phyloP scores from a whole-genome alignment of 2,797 vertebrate species.

The Mastacembelus armatus region DNA sequence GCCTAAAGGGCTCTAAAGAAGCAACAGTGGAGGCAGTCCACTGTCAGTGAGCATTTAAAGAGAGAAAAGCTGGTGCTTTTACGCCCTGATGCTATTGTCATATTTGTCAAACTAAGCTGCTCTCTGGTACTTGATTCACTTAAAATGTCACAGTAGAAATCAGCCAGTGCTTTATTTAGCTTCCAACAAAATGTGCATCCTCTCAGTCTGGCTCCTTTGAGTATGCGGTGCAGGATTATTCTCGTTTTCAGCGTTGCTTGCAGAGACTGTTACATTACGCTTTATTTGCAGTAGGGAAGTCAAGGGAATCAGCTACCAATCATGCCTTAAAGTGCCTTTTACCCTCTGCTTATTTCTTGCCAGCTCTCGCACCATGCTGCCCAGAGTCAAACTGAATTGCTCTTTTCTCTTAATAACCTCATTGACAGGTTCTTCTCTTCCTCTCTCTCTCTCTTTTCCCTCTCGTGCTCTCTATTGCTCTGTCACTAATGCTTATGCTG shows the following conservation, averaged over 20 bases:
- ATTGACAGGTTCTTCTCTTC: slow-evolving; percentile 51
- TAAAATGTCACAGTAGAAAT: slow-evolving; percentile 48
- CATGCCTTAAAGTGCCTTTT: slow-evolving; percentile 64
- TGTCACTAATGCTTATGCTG: slow-evolving; percentile 65
- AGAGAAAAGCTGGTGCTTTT: slow-evolving; percentile 32
- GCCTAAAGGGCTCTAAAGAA: slow-evolving; percentile 59
- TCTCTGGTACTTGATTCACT: slow-evolving; percentile 24
- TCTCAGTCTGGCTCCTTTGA: slow-evolving; percentile 39
- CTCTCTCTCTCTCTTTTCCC: slow-evolving; percentile 23
- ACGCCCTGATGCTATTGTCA: slow-evolving; percentile 29
- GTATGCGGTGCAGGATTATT: slow-evolving; percentile 15
- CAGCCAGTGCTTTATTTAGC: slow-evolving; percentile 40
- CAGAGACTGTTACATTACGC: slow-evolving; percentile 55
- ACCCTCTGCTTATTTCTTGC: slow-evolving; percentile 42
- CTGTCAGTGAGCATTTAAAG: slow-evolving; percentile 46
- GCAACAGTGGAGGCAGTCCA: slow-evolving; percentile 32
- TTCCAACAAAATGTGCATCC: slow-evolving; percentile 41
- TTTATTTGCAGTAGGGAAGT: slow-evolving; percentile 64
- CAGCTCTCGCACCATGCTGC: slow-evolving; percentile 36
- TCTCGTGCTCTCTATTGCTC: slow-evolving; percentile 39
- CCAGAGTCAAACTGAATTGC: slow-evolving; percentile 69
- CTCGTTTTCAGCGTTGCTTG: slow-evolving; percentile 27
- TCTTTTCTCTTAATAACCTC: slow-evolving; percentile 74
- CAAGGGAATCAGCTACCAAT: slow-evolving; percentile 65
- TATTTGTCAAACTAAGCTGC: slow-evolving; percentile 50